phyloP scores from a whole-genome alignment of 2,797 vertebrate species.

The Mormyrus hasselquistii region DNA sequence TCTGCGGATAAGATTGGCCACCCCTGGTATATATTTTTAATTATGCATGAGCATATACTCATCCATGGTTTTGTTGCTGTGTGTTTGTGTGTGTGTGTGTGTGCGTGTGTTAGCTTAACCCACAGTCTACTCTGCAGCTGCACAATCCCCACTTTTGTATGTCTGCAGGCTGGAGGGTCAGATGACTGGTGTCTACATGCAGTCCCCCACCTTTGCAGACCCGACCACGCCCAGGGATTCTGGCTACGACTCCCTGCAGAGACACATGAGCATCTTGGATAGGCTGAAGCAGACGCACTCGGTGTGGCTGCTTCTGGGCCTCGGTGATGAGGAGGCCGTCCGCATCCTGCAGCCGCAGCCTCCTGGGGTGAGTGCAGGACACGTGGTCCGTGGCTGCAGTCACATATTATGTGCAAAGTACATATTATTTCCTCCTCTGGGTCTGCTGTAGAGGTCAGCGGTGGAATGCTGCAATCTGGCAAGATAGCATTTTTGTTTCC shows the following conservation, averaged over 20 bases:
- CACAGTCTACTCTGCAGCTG: background rate
- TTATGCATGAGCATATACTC: background rate
- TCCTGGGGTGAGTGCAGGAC: constrained; percentile 68
- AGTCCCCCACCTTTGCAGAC: constrained; percentile 47
- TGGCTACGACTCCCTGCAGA: constrained; percentile 81
- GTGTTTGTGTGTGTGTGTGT: background rate
- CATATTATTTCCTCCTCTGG: background rate
- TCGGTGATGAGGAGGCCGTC: constrained; percentile 67
- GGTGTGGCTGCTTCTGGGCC: constrained; percentile 81
- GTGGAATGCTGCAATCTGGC: background rate
- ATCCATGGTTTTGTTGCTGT: background rate
- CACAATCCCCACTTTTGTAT: background rate
- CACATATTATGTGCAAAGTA: background rate
- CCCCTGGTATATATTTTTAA: background rate
- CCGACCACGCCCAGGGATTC: constrained; percentile 72
- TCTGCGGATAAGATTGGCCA: no score
- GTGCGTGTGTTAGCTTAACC: background rate
- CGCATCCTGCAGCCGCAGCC: constrained; percentile 69
- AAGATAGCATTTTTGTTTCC: background rate
- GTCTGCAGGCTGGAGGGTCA: constrained; percentile 64
- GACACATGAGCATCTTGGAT: constrained; percentile 81
- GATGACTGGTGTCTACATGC: constrained; percentile 65
- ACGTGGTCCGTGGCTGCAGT: background rate
- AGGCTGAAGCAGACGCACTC: constrained; percentile 79
- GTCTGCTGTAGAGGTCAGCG: background rate